Percentiles rank a stretch among this genome's conserved stretches.
phyloP scores from a whole-genome alignment of 2,113 vertebrate species.

The Hypanus sabinus region DNA sequence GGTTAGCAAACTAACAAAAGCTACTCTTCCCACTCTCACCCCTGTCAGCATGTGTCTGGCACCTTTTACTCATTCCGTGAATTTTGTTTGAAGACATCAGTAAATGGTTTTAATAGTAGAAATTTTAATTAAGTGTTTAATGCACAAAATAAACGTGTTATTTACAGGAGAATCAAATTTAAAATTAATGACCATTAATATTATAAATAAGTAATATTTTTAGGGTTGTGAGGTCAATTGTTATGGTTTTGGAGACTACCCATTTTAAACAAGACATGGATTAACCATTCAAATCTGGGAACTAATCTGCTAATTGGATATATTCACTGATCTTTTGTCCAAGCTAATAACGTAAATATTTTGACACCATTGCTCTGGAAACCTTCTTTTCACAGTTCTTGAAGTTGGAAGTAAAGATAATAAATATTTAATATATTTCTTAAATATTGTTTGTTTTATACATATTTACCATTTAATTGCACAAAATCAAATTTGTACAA shows the following conservation, averaged over 20 bases:
- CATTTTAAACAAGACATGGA: too few relatives aligned
- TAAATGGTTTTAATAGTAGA: neutral
- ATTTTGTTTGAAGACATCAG: neutral
- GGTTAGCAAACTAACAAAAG: neutral
- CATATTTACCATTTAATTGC: neutral
- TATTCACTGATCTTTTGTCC: neutral
- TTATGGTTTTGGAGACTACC: neutral
- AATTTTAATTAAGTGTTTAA: neutral
- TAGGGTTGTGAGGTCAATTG: neutral
- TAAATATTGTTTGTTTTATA: neutral
- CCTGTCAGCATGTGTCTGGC: too few relatives aligned
- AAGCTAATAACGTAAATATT: neutral
- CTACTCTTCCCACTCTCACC: too few relatives aligned
- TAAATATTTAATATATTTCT: neutral
- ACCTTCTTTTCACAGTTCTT: neutral
- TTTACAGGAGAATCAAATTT: neutral
- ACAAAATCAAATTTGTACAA: neutral
- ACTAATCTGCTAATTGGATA: neutral
- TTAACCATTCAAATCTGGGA: neutral
- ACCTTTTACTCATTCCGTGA: too few relatives aligned
- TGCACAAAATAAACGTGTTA: neutral
- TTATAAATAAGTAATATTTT: neutral
- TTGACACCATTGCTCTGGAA: neutral
- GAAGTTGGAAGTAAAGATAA: neutral
- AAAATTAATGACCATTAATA: neutral